Evolutionary conservation across 2,888 invertebrate species (phyloP).

Genomic region (Spilosoma lubricipeda): DNA sequence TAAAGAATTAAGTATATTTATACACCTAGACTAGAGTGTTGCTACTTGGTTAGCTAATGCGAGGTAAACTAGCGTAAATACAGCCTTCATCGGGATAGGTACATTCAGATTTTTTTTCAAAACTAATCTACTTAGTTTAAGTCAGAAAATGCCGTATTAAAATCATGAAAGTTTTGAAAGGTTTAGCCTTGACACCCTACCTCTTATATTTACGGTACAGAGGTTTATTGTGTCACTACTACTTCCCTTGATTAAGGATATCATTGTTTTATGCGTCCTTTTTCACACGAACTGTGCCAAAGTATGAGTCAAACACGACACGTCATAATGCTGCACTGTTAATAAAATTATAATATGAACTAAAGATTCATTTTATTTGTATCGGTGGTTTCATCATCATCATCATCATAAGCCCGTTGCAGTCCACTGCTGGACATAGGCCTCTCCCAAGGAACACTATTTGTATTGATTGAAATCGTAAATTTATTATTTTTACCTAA

Average conservation of each 20-base stretch:
- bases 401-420: no score
- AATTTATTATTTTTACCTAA: no score
- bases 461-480: no score
- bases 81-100: no score
- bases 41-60: no score
- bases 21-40: not conserved
- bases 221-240: not conserved
- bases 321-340: not conserved
- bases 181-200: not conserved
- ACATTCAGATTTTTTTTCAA: no score
- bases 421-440: no score
- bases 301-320: not conserved
- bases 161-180: not conserved
- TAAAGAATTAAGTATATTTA: not conserved
- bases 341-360: not conserved
- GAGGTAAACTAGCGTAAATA: no score
- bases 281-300: not conserved
- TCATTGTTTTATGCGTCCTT: not conserved
- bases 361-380: not conserved
- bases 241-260: not conserved
- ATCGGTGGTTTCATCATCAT: not conserved
- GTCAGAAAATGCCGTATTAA: not conserved
- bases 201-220: not conserved
- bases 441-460: no score
- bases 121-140: no score